Evolutionary conservation across 2,888 invertebrate genomes (phyloP).

Genomic region (Strigamia transsilvanica): DNA sequence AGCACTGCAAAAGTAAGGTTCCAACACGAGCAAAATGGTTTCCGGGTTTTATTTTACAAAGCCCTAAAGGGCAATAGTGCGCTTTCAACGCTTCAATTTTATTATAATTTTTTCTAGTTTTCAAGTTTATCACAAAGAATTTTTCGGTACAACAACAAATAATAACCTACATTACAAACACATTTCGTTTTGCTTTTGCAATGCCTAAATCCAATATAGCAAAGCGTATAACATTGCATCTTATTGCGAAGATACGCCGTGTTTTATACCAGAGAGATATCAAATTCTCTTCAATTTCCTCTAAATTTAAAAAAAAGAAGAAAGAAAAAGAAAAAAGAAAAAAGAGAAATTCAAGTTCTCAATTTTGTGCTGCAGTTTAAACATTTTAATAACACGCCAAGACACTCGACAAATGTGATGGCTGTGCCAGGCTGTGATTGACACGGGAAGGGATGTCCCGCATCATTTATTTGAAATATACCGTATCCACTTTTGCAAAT

Average conservation of each 20-base stretch:
- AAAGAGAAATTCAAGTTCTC: not conserved
- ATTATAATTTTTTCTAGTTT: not conserved
- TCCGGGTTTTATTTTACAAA: constrained; percentile 8
- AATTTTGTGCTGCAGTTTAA: not conserved
- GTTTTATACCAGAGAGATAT: no score
- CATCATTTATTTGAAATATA: constrained; percentile 6
- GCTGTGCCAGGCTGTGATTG: not conserved
- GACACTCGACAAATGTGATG: not conserved
- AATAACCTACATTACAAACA: not conserved
- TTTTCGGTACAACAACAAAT: constrained; percentile 1
- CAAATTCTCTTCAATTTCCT: no score
- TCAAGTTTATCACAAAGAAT: not conserved
- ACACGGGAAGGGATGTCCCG: not conserved
- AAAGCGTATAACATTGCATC: not conserved
- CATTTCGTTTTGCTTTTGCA: not conserved
- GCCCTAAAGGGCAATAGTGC: constrained; percentile 8
- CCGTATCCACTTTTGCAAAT: not conserved
- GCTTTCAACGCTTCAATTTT: not conserved
- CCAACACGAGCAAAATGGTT: constrained; percentile 3
- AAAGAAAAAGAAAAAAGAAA: no score
- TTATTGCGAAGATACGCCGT: no score
- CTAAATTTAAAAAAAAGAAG: no score
- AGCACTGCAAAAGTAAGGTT: constrained; percentile 3
- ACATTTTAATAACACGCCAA: constrained; percentile 3
- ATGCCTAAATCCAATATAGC: not conserved